Base-by-base conservation (phyloP, 2,888 invertebrate genomes). In the Biston stratarius region DNA sequence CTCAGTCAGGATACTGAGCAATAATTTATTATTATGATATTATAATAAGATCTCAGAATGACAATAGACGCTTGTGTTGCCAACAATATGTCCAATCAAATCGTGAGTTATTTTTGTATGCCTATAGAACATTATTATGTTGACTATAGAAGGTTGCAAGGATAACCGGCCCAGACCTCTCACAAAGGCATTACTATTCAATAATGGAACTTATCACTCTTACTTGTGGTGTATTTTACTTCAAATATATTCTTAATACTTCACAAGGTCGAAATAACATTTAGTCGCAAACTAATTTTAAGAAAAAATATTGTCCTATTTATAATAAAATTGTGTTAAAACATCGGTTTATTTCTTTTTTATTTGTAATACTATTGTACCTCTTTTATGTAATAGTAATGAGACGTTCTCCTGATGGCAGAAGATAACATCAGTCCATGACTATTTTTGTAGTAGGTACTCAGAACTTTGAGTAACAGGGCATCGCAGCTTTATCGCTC, bases 41-140 rank as follows among this genome's bases (percentile, higher is more conserved):
- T 44, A n/a, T 44, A 44, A 12, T 44, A n/a, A 6, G 6, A 15
- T 15, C 47, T 47, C 15, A 8, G 15, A 47, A 47, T 47, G 49
- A 49, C 49, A 33, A 33, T 24, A 12, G 49, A 49, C 9, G 24
- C 6, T 49, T 0, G 10, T 11, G 10, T 11, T 33, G 11, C 24
- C 47, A 15, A 15, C 47, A 47, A 47, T 12, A 33, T 11, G 49
- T 49, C 49, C 49, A 49, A 33, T 49, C 33, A 33, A 49, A 49
- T 33, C 6, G 33, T 33, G 12, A 24, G 33, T 33, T 33, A 33
- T 49, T 49, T 33, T 12, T 49, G 10, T 49, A 8, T 49, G 33
- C 11, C 10, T 11, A 36, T 34, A 36, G 7, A 5, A 6, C 0
- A 34, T 12, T 36, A 51, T 34, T 34, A 14, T 10, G 14, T 51